These are phyloP conservation scores for Hippolais icterina DNA, from an alignment of 2,113 vertebrate species.

Conservation along the genomic window DNA sequence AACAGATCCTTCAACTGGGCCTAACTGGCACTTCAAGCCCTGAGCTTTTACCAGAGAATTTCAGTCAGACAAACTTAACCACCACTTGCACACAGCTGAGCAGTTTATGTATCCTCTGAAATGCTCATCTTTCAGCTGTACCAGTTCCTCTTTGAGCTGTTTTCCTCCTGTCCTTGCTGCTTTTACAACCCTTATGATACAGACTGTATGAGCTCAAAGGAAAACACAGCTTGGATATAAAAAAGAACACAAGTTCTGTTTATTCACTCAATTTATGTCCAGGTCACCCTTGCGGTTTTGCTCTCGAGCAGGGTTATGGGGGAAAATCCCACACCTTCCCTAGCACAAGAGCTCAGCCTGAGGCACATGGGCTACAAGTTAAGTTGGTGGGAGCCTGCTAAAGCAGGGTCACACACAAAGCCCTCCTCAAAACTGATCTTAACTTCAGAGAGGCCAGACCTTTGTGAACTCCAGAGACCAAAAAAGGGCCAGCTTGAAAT, in stretches of 20 bases:
- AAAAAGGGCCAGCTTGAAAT: neutral
- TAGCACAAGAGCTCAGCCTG: neutral
- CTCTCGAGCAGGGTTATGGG: neutral
- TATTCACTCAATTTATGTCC: neutral
- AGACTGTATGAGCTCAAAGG: neutral
- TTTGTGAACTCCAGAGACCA: neutral
- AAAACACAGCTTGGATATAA: accelerated
- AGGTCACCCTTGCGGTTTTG: neutral
- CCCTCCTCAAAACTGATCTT: neutral
- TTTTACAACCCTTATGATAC: neutral
- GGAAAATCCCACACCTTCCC: neutral
- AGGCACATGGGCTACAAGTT: accelerated
- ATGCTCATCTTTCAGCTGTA: neutral
- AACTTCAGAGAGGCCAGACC: neutral
- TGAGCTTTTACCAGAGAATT: neutral
- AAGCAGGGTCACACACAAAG: neutral
- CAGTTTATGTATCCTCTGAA: neutral
- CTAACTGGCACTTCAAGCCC: neutral
- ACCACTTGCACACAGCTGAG: neutral
- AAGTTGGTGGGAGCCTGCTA: neutral
- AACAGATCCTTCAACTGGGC: neutral
- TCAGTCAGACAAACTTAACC: neutral
- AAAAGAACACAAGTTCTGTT: neutral
- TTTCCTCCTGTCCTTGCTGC: neutral
- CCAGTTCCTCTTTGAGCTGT: neutral